phyloP scores from a whole-genome alignment of 2,888 invertebrate genomes.

The Masnerella sp. region DNA sequence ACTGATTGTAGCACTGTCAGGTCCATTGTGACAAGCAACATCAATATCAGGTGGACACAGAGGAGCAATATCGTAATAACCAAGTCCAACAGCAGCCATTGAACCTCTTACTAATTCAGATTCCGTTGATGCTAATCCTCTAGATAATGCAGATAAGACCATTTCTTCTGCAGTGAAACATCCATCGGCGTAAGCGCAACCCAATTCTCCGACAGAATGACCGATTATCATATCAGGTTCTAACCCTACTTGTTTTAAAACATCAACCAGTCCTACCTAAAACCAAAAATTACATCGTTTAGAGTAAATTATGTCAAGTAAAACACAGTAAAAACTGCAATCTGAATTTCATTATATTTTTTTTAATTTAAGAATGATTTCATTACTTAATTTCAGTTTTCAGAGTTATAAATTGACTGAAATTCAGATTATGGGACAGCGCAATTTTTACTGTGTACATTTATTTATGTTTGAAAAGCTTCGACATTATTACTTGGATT shows the following conservation, averaged over 20 bases:
- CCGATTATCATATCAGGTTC: slow-evolving; percentile 87
- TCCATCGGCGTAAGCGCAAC: slow-evolving; percentile 96
- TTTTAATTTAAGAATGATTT: too few relatives aligned
- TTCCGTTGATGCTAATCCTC: slow-evolving; percentile 71
- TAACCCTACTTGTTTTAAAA: slow-evolving; percentile 81
- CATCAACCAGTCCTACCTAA: slow-evolving; percentile 83
- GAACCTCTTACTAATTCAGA: slow-evolving; percentile 82
- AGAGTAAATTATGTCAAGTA: too few relatives aligned
- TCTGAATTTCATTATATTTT: background rate
- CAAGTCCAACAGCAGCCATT: slow-evolving; percentile 92
- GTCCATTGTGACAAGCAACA: slow-evolving; percentile 92
- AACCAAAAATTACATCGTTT: background rate
- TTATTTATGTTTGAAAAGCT: too few relatives aligned
- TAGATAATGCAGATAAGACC: slow-evolving; percentile 69
- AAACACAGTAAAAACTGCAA: too few relatives aligned
- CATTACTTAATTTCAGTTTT: too few relatives aligned
- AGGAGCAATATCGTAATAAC: slow-evolving; percentile 80
- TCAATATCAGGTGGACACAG: slow-evolving; percentile 87
- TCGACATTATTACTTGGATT: too few relatives aligned
- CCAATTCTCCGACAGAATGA: slow-evolving; percentile 96
- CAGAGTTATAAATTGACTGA: too few relatives aligned
- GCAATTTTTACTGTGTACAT: too few relatives aligned
- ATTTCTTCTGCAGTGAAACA: slow-evolving; percentile 83
- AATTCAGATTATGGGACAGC: too few relatives aligned
- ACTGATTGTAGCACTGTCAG: slow-evolving; percentile 92